phyloP scores from a whole-genome alignment of 1,140 invertebrate species.

The Stegodyphus mimosarum region DNA sequence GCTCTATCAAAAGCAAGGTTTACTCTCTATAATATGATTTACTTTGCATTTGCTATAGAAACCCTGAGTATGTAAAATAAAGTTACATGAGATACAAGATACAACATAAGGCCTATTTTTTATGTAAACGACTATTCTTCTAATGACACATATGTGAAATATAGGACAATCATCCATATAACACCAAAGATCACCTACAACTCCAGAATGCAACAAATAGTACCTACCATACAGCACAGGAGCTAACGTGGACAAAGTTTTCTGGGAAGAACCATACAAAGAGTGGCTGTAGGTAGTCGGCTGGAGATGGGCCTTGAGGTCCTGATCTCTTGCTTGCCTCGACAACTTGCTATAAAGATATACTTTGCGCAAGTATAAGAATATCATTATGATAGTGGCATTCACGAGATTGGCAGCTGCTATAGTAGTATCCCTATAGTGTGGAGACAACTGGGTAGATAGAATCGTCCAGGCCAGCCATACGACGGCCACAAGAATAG shows the following conservation, averaged over 20 bases:
- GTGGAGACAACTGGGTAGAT: slow-evolving; percentile 66
- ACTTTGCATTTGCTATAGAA: no score
- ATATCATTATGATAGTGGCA: slow-evolving; percentile 67
- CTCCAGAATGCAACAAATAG: no score
- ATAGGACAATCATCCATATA: no score
- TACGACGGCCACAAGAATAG: slow-evolving; percentile 66
- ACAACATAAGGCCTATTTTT: no score
- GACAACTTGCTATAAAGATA: slow-evolving; percentile 66
- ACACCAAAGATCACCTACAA: no score
- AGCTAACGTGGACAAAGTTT: slow-evolving; percentile 49
- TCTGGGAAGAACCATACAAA: slow-evolving; percentile 56
- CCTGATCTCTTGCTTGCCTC: slow-evolving; percentile 54
- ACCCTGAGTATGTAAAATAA: no score
- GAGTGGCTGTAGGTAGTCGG: slow-evolving; percentile 46
- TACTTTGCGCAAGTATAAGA: slow-evolving; percentile 68
- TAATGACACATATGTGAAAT: no score
- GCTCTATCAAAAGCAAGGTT: no score
- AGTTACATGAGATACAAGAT: no score
- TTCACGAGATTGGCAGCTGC: slow-evolving; percentile 67
- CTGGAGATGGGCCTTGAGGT: slow-evolving; percentile 56
- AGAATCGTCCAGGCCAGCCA: slow-evolving; percentile 70
- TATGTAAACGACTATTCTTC: no score
- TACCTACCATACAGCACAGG: slow-evolving; percentile 58
- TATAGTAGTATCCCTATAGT: slow-evolving; percentile 67
- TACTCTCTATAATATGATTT: no score